Conservation (phyloP, 2,113 vertebrate species). For the Oreocharis arfaki region DNA sequence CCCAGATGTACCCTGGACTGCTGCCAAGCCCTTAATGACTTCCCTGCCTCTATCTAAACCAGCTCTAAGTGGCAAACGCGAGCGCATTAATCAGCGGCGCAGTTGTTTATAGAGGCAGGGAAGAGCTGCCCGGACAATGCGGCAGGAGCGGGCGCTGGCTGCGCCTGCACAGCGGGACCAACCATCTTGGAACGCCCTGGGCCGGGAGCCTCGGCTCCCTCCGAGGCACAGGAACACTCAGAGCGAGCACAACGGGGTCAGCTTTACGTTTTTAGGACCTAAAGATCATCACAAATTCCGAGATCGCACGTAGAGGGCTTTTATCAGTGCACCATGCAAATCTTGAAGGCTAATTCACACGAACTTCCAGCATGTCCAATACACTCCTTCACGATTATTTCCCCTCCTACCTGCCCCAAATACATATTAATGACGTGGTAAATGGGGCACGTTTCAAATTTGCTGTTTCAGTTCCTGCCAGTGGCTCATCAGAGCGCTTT, state of each 20-base stretch:
- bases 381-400: background rate
- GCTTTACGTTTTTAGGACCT: background rate
- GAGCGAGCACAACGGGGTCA: background rate
- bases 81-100: background rate
- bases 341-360: background rate
- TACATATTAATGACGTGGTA: background rate
- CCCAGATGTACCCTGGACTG: conserved; percentile 56
- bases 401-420: conserved; percentile 11
- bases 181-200: background rate
- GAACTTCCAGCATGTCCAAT: background rate
- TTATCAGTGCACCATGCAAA: rapidly evolving
- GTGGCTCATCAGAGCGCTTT: background rate
- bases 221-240: background rate
- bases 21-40: conserved; percentile 75
- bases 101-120: conserved; percentile 11
- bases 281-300: background rate
- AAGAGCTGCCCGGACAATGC: background rate
- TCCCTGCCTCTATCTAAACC: conserved; percentile 47
- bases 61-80: conserved; percentile 32
- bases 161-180: background rate
- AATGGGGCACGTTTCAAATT: background rate
- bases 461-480: background rate
- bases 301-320: background rate
- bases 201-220: background rate
- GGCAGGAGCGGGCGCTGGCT: background rate